Evolutionary conservation across 2,888 invertebrate species (phyloP).

Genomic region (Operophtera brumata): DNA sequence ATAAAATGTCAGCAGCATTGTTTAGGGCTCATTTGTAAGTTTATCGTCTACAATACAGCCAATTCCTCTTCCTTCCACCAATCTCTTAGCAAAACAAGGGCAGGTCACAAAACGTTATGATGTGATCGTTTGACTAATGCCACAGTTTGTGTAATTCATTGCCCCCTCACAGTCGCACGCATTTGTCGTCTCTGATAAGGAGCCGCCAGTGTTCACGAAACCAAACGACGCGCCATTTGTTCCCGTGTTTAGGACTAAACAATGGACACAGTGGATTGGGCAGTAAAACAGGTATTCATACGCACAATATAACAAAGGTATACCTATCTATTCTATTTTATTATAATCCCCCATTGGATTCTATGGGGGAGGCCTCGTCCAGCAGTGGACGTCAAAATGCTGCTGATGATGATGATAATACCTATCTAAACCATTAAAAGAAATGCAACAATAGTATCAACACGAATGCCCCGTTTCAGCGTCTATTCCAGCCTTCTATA

Average conservation of each 20-base stretch:
- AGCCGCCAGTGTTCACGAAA: conserved; percentile 36
- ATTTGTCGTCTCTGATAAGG: conserved; percentile 55
- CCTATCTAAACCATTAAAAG: too few relatives aligned
- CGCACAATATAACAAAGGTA: neutral
- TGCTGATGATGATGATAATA: too few relatives aligned
- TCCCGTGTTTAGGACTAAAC: conserved; percentile 22
- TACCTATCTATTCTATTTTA: too few relatives aligned
- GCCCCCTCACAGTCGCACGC: conserved; percentile 45
- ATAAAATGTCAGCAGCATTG: neutral
- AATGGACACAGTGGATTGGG: conserved; percentile 14
- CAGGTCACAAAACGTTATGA: conserved; percentile 43
- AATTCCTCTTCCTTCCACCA: conserved; percentile 27
- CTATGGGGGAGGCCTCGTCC: too few relatives aligned
- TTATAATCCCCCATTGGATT: too few relatives aligned
- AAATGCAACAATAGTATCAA: too few relatives aligned
- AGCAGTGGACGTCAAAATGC: too few relatives aligned
- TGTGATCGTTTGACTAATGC: conserved; percentile 60
- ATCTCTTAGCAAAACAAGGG: conserved; percentile 31
- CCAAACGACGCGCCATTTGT: conserved; percentile 25
- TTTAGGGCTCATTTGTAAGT: neutral
- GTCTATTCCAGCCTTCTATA: too few relatives aligned
- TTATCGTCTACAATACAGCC: conserved; percentile 2
- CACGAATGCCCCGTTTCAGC: neutral
- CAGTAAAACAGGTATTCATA: neutral
- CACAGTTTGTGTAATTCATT: conserved; percentile 54